Conservation (phyloP, 2,113 vertebrate species). For the Danio rerio region DNA sequence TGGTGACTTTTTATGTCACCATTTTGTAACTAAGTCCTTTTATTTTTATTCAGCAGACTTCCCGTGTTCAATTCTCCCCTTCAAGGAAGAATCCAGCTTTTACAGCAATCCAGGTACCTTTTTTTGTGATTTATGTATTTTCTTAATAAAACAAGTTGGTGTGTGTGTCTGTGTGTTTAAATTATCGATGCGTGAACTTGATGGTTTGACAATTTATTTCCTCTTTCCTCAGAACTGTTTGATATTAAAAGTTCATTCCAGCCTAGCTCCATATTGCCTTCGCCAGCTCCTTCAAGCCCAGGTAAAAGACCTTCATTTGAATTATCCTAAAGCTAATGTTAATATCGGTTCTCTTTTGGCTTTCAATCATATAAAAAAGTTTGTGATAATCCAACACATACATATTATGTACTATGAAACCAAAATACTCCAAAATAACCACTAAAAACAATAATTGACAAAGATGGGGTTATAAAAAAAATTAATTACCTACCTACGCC, state of each 20-base stretch:
- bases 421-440: no score
- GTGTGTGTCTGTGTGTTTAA: neutral
- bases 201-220: neutral
- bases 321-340: neutral
- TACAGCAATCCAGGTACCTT: conserved; percentile 70
- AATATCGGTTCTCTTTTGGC: neutral
- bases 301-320: conserved; percentile 59
- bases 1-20: neutral
- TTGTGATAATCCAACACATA: no score
- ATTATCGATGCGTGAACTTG: neutral
- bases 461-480: no score
- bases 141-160: neutral
- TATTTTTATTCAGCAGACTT: conserved; percentile 63
- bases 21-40: neutral
- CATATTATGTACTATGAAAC: no score
- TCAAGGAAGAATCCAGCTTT: conserved; percentile 67
- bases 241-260: conserved; percentile 62
- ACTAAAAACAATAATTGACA: no score
- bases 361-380: no score
- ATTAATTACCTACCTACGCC: no score
- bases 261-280: conserved; percentile 55
- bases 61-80: conserved; percentile 68
- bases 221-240: conserved; percentile 66
- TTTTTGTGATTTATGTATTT: neutral
- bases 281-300: conserved; percentile 69